phyloP scores from a whole-genome alignment of 2,113 vertebrate species.

The Hemicordylus capensis region DNA sequence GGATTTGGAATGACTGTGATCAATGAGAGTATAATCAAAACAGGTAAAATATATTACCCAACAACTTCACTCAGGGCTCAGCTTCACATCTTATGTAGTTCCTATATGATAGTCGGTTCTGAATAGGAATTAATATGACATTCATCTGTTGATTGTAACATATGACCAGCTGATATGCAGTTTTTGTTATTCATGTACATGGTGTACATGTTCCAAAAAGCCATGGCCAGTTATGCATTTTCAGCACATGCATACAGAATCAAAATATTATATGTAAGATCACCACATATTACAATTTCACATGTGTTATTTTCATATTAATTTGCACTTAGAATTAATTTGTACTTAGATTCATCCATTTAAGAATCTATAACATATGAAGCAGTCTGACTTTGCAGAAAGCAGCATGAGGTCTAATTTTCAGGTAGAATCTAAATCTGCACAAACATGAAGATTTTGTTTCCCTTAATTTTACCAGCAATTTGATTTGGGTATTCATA shows the following conservation, averaged over 20 bases:
- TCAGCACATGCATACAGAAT: neutral
- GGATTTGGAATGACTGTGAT: constrained; percentile 12
- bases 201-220: neutral
- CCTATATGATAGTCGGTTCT: neutral
- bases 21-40: neutral
- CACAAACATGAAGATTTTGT: neutral
- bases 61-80: neutral
- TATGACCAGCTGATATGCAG: neutral
- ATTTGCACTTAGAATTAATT: neutral
- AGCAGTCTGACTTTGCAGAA: neutral
- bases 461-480: neutral
- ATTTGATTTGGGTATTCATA: neutral
- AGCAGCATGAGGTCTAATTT: neutral
- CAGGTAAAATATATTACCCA: neutral
- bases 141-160: neutral
- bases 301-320: neutral
- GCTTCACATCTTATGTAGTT: neutral
- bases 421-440: neutral
- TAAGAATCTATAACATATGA: neutral
- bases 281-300: neutral
- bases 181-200: neutral
- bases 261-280: neutral
- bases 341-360: too few relatives aligned
- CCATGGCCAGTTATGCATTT: neutral
- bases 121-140: neutral